A percentile compares a stretch with the other conserved stretches of the same genome.
These are phyloP conservation scores for Columba guinea DNA, from an alignment of 2,797 vertebrate genomes.

Conservation along the genomic window DNA sequence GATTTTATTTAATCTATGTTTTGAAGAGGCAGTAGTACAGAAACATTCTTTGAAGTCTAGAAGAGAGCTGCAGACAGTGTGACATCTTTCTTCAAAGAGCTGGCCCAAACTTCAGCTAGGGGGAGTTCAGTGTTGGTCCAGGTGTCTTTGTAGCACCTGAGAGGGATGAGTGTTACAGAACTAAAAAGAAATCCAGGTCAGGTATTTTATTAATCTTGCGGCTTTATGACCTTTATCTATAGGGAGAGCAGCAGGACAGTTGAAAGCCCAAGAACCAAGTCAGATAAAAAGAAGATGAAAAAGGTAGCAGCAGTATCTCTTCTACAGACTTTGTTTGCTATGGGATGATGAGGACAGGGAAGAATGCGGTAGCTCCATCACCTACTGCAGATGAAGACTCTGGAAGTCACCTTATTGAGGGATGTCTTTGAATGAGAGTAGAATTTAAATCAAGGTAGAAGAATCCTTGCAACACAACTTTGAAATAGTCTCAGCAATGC, in stretches of 20 bases:
- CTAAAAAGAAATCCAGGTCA: not conserved
- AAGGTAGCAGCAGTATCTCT: not conserved
- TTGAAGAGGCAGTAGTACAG: not conserved
- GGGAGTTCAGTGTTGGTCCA: not conserved
- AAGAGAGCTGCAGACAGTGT: not conserved
- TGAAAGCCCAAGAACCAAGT: not conserved
- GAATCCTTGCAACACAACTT: not conserved
- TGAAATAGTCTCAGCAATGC: not conserved
- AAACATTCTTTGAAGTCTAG: not conserved
- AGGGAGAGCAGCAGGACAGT: not conserved
- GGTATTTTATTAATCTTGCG: not conserved
- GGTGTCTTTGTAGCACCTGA: not conserved
- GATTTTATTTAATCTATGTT: not conserved
- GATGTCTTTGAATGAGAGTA: not conserved
- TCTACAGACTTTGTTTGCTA: accelerated
- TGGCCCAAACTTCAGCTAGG: not conserved
- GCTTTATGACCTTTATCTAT: accelerated
- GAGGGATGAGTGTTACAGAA: not conserved
- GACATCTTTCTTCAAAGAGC: not conserved
- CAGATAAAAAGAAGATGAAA: no score
- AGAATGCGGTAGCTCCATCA: not conserved
- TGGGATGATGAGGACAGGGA: not conserved
- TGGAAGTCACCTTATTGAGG: not conserved
- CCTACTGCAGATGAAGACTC: not conserved
- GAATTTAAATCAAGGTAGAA: not conserved